phyloP scores from a whole-genome alignment of 2,113 vertebrate species.

The Thunnus maccoyii region DNA sequence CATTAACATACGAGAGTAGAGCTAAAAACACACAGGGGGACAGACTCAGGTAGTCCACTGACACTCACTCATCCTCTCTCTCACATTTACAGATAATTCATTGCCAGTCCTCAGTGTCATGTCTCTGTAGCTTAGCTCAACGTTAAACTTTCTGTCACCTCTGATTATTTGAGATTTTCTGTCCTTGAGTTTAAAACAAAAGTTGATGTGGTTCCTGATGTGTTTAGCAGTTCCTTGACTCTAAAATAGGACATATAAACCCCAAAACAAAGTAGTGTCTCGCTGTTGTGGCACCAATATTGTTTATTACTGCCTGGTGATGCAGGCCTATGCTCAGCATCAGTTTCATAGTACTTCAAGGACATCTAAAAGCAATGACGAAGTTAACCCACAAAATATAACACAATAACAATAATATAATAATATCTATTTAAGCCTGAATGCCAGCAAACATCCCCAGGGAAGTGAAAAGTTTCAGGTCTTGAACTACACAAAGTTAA shows the following conservation, averaged over 20 bases:
- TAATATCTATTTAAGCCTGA: not conserved
- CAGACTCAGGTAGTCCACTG: not conserved
- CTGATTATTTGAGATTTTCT: too few relatives aligned
- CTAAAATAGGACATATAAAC: not conserved
- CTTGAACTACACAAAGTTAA: constrained; percentile 9
- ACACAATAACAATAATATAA: not conserved
- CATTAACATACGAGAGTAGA: constrained; percentile 33
- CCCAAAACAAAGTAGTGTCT: not conserved
- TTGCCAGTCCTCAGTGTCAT: too few relatives aligned
- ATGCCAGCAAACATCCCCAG: not conserved
- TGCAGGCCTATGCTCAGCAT: not conserved
- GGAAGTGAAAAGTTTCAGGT: constrained; percentile 9
- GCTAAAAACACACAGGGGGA: constrained; percentile 42
- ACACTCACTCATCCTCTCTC: not conserved
- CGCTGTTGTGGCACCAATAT: not conserved
- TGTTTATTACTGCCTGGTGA: not conserved
- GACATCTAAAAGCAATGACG: not conserved
- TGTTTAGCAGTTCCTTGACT: too few relatives aligned
- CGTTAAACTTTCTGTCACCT: too few relatives aligned
- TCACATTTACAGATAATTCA: not conserved
- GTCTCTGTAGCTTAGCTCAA: too few relatives aligned
- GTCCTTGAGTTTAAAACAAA: too few relatives aligned
- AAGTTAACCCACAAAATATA: not conserved
- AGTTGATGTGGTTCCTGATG: too few relatives aligned
- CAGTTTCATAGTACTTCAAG: not conserved